A percentile compares a stretch with the other conserved stretches of the same genome.
Conservation (phyloP, 2,113 vertebrate genomes). For the Burhinus bistriatus region DNA sequence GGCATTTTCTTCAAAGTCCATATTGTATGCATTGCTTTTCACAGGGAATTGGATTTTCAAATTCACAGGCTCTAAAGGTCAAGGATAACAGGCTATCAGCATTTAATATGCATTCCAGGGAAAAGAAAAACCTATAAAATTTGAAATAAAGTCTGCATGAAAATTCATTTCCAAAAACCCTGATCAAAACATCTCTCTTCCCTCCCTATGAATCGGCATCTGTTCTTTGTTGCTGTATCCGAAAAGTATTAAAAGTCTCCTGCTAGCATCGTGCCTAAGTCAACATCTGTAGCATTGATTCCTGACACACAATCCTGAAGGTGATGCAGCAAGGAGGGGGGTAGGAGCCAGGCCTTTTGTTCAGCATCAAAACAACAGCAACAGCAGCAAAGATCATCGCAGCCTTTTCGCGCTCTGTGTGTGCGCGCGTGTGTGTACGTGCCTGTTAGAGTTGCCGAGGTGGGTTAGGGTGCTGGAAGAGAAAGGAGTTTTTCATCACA, state of each 20-base stretch:
- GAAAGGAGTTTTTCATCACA: background rate
- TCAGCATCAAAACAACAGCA: constrained; percentile 43
- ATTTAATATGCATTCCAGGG: constrained; percentile 60
- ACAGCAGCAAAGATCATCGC: background rate
- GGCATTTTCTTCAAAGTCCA: constrained; percentile 52
- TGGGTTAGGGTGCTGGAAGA: background rate
- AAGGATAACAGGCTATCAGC: constrained; percentile 69
- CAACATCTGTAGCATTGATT: constrained; percentile 60
- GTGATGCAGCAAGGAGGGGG: background rate
- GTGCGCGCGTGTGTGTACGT: fast-evolving
- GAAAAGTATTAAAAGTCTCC: constrained; percentile 49
- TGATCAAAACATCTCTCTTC: constrained; percentile 51
- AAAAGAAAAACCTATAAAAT: constrained; percentile 22
- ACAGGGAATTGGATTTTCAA: constrained; percentile 68
- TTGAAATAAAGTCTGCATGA: constrained; percentile 57
- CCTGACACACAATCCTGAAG: constrained; percentile 48
- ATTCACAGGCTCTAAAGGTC: constrained; percentile 55
- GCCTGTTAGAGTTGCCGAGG: background rate
- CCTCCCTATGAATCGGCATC: constrained; percentile 32
- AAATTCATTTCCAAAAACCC: constrained; percentile 53
- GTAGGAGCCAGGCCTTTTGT: background rate
- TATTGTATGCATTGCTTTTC: constrained; percentile 47
- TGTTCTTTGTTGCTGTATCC: constrained; percentile 47
- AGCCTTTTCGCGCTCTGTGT: background rate
- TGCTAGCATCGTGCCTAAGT: constrained; percentile 12